Evolutionary conservation across 1,140 invertebrate species (phyloP), one percentile per base, ranked within the genome.

Genomic region (Zaprionus nigranus): DNA sequence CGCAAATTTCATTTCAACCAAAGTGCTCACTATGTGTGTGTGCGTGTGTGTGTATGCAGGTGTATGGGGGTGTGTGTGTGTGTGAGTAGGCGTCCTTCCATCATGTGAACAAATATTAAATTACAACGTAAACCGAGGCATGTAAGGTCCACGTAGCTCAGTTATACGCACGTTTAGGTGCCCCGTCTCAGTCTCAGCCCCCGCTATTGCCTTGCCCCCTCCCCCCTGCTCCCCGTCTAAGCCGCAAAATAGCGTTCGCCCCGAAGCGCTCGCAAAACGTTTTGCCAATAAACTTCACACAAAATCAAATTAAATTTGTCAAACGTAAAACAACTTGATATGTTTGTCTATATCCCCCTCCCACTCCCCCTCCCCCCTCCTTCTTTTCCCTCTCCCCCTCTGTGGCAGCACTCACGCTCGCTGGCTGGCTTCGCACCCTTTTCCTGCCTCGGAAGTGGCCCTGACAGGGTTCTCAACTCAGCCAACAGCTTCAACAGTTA

Each of bases 231-330:
- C n/a, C 2, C 0, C 34, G 22, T 17, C 61, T 67, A 38, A 54
- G 43, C 17, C 38, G n/a, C 40, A 13, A 51, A 51, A 38, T 7
- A 24, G 3, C 30, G 49, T 38, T 38, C n/a, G 40, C 20, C 57
- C 57, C 30, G 54, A 57, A 69, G 15, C 65, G 49, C 51, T 61
- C 57, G 70, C 70, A 79, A 90, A 90, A 90, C 85, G 85, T 90
- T 90, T 90, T 86, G 70, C 86, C 85, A 85, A 90, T 90, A 90
- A 90, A 85, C 85, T 90, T 90, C 86, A 90, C 85, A 90, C 85
- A 90, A 90, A 90, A 90, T 90, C 85, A 90, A 90, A 90, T 90
- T 90, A 90, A 90, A 85, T 90, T 90, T 90, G 82, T 90, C 85
- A 90, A 90, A 90, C 79, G 82, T 90, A 85, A 90, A 90, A 74